Base-by-base conservation (phyloP, 2,113 vertebrate species). In the Tichodroma muraria region DNA sequence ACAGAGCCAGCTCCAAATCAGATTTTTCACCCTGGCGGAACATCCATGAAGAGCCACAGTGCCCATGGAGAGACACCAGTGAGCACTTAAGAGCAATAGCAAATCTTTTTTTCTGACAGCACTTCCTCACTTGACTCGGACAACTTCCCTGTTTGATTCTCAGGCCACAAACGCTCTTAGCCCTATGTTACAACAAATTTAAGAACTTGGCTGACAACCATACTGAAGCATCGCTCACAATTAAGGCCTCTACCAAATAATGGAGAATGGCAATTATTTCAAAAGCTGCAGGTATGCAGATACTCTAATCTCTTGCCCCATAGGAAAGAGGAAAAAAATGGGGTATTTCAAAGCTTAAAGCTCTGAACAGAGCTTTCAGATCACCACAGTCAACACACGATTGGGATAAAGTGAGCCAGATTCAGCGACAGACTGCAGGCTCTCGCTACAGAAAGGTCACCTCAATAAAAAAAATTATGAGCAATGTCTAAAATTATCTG, bases 401-500 rank as follows among this genome's bases (percentile, higher is more conserved):
- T 68, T 91, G 65, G 53, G 37, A 86, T 77, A 63, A 21, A 93
- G 56, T 1, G 6, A 87, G 72, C 44, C 85, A 91, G 75, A 93
- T 66, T 66, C 88, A 57, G 70, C 45, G 85, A 77, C 95, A 96
- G 90, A 95, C 90, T 88, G 88, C 79, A 93, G 63, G 63, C 40
- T 94, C 75, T 53, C 0, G 0, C 79, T 88, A 53, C 40, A 61
- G 59, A 94, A 95, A 96, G 92, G 95, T 93, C 92, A 95, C 75
- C 56, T 80, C 81, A 83, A 88, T 82, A 85, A 80, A 96, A 85
- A 86, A 84, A 81, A 85, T 85, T 49, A 91, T 76, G 16, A 96
- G 88, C 66, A 69, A 80, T 22, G 22, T 88, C 88, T 96, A 93
- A 95, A 95, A 94, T 96, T 96, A 93, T 93, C 88, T 69, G 63